Evolutionary conservation across 2,797 vertebrate species (phyloP), one percentile per base, ranked within the genome.

Genomic region (Rallus crepitans): DNA sequence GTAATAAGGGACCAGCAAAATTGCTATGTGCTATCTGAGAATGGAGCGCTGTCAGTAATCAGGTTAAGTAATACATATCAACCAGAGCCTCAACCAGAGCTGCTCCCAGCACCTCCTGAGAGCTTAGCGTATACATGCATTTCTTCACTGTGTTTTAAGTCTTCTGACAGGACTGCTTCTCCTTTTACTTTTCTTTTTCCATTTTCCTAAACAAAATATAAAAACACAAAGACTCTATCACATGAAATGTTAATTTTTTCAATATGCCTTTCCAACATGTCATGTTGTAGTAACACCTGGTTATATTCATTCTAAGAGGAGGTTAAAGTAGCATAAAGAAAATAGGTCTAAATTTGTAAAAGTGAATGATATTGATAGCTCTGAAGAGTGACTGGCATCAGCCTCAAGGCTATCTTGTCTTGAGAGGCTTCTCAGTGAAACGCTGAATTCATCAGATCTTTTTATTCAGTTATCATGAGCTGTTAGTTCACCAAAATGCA

Each of bases 281-380:
- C 15, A 37, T 24, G 17, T 87, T 82, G n/a, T 59, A 91, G 70
- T 75, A 90, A 73, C 23, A 84, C 50, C 39, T 80, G n/a, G 39
- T 87, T 84, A n/a, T 88, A 82, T 75, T 80, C 28, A 63, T 92
- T 87, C 28, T 48, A 82, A 85, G 35, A 79, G 11, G 37, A 93
- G n/a, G n/a, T 84, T 93, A 82, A 92, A 63, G 48, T 33, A 79
- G 47, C 71, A 89, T 95, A 94, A 93, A 72, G 47, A 93, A 82
- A 85, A 93, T 63, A 72, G 20, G 6, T 56, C 50, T 86, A 70
- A 48, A 28, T 94, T 87, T 93, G 42, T 95, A 96, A 93, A 82
- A 45, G 11, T 11, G 18, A 84, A 84, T 86, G 8, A 91, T 72
- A 35, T 47, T 81, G 70, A 72, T 87, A 85, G 57, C 21, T 95